Evolutionary conservation across 2,113 vertebrate genomes (phyloP).

Genomic region (Pseudorhombus dupliciocellatus): DNA sequence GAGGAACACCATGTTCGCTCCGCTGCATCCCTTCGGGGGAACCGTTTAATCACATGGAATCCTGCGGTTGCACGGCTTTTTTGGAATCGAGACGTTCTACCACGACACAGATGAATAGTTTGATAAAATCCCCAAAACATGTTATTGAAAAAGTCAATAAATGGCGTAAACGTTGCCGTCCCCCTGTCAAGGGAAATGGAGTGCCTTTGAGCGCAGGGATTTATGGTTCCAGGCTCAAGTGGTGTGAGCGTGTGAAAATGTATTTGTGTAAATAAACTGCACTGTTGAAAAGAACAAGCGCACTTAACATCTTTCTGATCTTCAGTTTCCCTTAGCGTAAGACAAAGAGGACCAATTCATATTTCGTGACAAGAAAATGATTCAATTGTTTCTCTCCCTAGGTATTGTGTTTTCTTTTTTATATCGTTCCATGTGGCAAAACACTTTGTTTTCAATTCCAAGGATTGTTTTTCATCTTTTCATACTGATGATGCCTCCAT

Average conservation of each 20-base stretch:
- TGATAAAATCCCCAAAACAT: neutral
- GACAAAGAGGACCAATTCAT: too few relatives aligned
- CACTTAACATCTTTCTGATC: neutral
- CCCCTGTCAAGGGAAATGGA: neutral
- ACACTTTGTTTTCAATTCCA: too few relatives aligned
- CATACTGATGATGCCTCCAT: too few relatives aligned
- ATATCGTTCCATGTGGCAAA: too few relatives aligned
- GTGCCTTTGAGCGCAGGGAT: neutral
- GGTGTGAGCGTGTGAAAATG: neutral
- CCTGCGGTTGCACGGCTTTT: neutral
- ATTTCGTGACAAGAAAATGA: too few relatives aligned
- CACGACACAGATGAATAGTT: neutral
- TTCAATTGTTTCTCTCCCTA: too few relatives aligned
- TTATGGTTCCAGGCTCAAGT: neutral
- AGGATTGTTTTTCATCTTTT: too few relatives aligned
- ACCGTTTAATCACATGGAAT: slow-evolving; percentile 13
- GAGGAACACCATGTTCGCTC: neutral
- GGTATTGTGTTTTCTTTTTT: too few relatives aligned
- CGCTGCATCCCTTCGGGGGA: neutral
- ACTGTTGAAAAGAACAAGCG: neutral
- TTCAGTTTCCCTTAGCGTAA: too few relatives aligned
- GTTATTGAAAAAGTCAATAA: neutral
- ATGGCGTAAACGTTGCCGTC: neutral
- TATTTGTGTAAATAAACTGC: neutral
- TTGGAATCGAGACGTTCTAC: neutral